Conservation (phyloP, 2,888 invertebrate genomes). For the Drosophila monieri region DNA sequence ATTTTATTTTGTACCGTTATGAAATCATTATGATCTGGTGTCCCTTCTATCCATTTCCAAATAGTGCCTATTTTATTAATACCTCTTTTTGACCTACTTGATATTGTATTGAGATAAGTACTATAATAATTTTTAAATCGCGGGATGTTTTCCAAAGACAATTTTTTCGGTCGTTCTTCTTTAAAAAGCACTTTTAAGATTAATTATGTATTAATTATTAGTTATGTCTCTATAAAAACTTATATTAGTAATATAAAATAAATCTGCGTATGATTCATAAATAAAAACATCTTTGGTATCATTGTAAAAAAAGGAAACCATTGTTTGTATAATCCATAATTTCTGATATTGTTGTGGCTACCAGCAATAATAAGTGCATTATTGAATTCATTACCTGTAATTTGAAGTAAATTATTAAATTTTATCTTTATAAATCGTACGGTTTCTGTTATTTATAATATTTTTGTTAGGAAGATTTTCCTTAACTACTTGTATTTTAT, state of each 20-base stretch:
- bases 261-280: neutral
- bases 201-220: too few relatives aligned
- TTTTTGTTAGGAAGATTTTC: neutral
- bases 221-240: too few relatives aligned
- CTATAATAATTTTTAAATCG: too few relatives aligned
- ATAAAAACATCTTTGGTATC: neutral
- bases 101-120: too few relatives aligned
- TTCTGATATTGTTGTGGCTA: neutral
- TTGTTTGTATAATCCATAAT: neutral
- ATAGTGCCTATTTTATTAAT: too few relatives aligned
- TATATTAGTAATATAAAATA: neutral
- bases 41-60: too few relatives aligned
- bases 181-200: too few relatives aligned
- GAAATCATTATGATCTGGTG: too few relatives aligned
- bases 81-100: too few relatives aligned
- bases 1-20: too few relatives aligned
- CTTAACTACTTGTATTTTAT: neutral
- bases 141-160: too few relatives aligned
- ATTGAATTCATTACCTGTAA: neutral
- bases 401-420: neutral
- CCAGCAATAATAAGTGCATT: neutral
- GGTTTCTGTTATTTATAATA: constrained; percentile 4
- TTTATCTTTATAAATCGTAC: neutral
- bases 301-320: neutral
- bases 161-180: too few relatives aligned